Conservation (phyloP, 2,888 invertebrate genomes). For the Himalopsyche japonica region DNA sequence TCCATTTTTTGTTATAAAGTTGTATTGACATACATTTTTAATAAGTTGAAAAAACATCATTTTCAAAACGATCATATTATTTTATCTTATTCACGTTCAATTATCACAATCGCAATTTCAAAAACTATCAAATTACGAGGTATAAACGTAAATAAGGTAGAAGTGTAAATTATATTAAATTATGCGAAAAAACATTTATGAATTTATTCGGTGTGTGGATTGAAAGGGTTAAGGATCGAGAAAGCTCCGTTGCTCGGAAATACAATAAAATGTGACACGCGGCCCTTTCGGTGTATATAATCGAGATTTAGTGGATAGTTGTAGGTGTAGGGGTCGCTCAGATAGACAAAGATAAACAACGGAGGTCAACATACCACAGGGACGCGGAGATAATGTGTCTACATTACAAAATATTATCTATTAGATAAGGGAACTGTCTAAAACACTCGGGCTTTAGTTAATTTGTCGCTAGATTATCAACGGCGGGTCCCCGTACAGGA, state of each 20-base stretch:
- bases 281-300: not conserved
- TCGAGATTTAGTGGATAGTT: slow-evolving; percentile 7
- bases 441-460: not conserved
- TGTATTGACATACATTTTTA: no score
- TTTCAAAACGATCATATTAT: no score
- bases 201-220: no score
- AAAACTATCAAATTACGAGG: no score
- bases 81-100: no score
- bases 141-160: no score
- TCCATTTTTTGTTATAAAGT: no score
- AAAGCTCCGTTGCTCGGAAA: not conserved
- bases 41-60: no score
- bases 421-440: not conserved
- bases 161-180: no score
- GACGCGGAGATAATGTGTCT: not conserved
- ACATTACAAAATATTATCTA: not conserved
- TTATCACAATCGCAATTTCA: no score
- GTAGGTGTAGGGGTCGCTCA: not conserved
- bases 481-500: not conserved
- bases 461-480: not conserved
- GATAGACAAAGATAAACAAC: not conserved
- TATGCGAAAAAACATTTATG: no score
- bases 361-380: not conserved
- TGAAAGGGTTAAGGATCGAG: not conserved
- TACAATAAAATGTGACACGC: not conserved